Base-by-base conservation (phyloP, 2,113 vertebrate genomes). In the Genyomyrus donnyi region DNA sequence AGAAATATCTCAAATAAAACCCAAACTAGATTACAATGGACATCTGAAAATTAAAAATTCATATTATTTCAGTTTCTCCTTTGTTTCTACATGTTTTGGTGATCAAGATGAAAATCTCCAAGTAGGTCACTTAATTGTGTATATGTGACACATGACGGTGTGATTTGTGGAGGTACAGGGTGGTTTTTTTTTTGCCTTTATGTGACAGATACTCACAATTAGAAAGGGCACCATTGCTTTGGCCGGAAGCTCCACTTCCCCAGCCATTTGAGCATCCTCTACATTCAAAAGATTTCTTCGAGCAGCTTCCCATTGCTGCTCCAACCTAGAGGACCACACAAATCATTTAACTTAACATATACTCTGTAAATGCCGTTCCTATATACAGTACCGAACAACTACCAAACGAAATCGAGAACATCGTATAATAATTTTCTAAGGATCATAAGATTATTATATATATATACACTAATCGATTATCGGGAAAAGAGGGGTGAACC, bases 231-330 rank as follows among this genome's bases (percentile, higher is more conserved):
- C 90, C 92, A 92, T 94, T 56, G 90, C 46, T 19, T 86, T 17
- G 1, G 85, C 85, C 1, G 89, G 85, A 24, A 31, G 85, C 83
- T 94, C 91, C 2, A 92, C 91, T 10, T 94, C 94, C 35, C 89
- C 91, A 7, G 70, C 89, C 56, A 94, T 94, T 21, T 90, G 90
- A 48, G 88, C 88, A 50, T 95, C 94, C 0, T 90, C 53, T 83
- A 93, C 92, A 19, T 83, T 88, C 21, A 62, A 86, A 49, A 91
- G 87, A 1, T 92, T 94, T 91, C 94, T 31, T 1, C 87, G 88
- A 31, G n/a, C 80, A 6, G 93, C 91, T 21, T 95, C 93, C 86
- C 93, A 95, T 70, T 88, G 91, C 91, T 93, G 93, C 89, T 95
- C 90, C 11, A 95, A 70, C 17, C 96, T 96, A 91, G 56, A 39